Evolutionary conservation across 1,140 invertebrate species (phyloP), one percentile per base, ranked within the genome.

Genomic region (Charaxes varanes): DNA sequence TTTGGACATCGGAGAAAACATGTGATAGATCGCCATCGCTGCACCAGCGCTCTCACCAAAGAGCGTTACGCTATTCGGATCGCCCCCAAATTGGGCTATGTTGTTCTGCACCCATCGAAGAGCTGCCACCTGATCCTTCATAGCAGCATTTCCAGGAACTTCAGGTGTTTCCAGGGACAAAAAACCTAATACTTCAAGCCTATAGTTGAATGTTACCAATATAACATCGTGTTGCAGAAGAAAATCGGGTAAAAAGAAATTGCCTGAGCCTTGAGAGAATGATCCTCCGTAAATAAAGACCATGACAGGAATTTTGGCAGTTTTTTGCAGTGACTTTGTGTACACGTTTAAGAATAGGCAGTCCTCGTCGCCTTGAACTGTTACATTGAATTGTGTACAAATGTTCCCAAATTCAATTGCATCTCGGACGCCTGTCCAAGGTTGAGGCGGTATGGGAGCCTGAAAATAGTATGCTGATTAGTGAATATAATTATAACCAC

Each of bases 21-120:
- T 89, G 44, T 91, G 90, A 53, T 87, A 88, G 22, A 90, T 89
- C 5, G 87, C 88, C 46, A 87, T 89, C 5, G 85, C 87, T 0
- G 90, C 90, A 2, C 91, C 91, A 0, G 91, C 90, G 47, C 89
- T 90, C 56, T 92, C 90, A 1, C 89, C 8, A 54, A 92, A 91
- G 8, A 92, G 71, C 0, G 90, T 92, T 1, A 94, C 86, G 53
- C 87, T 88, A 10, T 89, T 68, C 0, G 88, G 86, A 66, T 91
- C 89, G 1, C 92, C 93, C 7, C 91, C 91, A 62, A 94, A 94
- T 35, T 84, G 32, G 3, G 43, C 48, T 33, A 84, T 81, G 37
- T 84, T 79, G n/a, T 68, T 40, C 35, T 64, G 50, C n/a, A 81
- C 54, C 73, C 77, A 77, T 26, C 38, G 36, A 10, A 77, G 40